Conservation (phyloP, 1,140 invertebrate genomes). For the Bombus turneri region DNA sequence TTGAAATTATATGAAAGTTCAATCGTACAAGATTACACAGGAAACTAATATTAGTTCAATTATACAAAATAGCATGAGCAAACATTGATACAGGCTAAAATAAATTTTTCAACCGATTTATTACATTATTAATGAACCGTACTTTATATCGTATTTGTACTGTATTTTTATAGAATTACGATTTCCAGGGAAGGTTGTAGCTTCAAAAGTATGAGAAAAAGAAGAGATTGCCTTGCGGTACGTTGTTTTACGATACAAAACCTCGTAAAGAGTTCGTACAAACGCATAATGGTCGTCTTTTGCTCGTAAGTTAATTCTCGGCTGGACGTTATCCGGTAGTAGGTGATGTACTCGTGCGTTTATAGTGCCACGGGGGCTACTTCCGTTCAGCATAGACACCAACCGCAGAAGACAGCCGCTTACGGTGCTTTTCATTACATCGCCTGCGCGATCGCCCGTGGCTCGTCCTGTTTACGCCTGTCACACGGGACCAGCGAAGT, state of each 20-base stretch:
- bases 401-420: slow-evolving; percentile 20
- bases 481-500: slow-evolving; percentile 43
- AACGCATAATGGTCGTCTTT: slow-evolving; percentile 26
- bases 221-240: background rate
- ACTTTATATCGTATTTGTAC: too few species aligned
- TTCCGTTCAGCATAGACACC: slow-evolving; percentile 39
- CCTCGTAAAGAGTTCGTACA: slow-evolving; percentile 33
- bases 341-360: slow-evolving; percentile 50
- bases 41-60: too few species aligned
- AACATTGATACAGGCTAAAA: too few species aligned
- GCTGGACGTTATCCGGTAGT: slow-evolving; percentile 54
- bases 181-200: too few species aligned
- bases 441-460: background rate
- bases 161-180: too few species aligned
- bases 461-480: slow-evolving; percentile 44
- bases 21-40: too few species aligned
- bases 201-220: background rate
- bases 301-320: slow-evolving; percentile 41
- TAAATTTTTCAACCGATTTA: too few species aligned
- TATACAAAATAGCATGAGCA: too few species aligned
- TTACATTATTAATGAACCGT: too few species aligned
- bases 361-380: slow-evolving; percentile 51
- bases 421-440: slow-evolving; percentile 35
- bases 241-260: slow-evolving; percentile 22
- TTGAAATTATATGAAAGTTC: too few species aligned